Percentiles rank a stretch among this genome's conserved stretches.
These are phyloP conservation scores for Pangasianodon hypophthalmus DNA, from an alignment of 2,113 vertebrate genomes.

Conservation along the genomic window DNA sequence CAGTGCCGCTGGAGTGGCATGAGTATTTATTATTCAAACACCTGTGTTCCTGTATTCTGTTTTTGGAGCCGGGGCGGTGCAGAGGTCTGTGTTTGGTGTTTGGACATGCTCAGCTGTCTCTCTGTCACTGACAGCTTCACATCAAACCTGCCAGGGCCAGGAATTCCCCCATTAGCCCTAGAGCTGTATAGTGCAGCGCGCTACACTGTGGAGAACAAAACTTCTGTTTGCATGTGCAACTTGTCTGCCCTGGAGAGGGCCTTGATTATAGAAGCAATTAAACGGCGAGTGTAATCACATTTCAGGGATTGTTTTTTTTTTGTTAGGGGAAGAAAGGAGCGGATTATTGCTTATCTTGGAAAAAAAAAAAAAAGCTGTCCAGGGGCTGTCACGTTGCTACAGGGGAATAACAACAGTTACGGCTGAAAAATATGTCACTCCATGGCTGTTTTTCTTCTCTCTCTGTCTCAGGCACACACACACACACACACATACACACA, in stretches of 20 bases:
- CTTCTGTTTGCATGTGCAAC: constrained; percentile 50
- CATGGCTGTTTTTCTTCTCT: constrained; percentile 32
- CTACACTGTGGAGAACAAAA: constrained; percentile 45
- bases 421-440: constrained; percentile 46
- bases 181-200: constrained; percentile 59
- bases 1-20: constrained; percentile 70
- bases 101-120: constrained; percentile 72
- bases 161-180: constrained; percentile 57
- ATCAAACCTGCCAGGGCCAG: constrained; percentile 67
- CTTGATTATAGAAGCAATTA: constrained; percentile 56
- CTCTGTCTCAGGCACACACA: constrained; percentile 34
- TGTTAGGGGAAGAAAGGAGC: constrained; percentile 26
- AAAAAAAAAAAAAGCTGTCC: neutral
- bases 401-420: constrained; percentile 44
- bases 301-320: constrained; percentile 40
- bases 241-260: constrained; percentile 18
- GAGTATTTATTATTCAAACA: constrained; percentile 83
- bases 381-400: constrained; percentile 27
- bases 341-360: constrained; percentile 38
- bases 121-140: constrained; percentile 75
- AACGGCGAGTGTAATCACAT: constrained; percentile 39
- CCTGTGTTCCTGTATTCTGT: constrained; percentile 69
- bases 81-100: constrained; percentile 73
- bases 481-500: constrained; percentile 36
- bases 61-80: constrained; percentile 61